These are phyloP conservation scores for Thera obeliscata DNA, from an alignment of 2,888 invertebrate species.

Conservation along the genomic window DNA sequence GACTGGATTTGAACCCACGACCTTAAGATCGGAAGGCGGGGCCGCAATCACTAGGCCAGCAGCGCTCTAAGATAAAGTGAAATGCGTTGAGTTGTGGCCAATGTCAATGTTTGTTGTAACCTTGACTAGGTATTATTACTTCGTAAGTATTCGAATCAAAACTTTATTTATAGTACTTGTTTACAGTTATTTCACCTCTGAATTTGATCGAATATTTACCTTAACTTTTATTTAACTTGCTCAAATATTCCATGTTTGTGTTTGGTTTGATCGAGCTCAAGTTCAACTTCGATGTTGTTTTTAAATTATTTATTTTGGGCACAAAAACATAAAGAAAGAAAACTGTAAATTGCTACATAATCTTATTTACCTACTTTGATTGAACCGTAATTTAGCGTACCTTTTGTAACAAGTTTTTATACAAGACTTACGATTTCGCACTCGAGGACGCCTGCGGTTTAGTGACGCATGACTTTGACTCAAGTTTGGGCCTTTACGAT, in stretches of 20 bases:
- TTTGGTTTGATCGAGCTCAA: neutral
- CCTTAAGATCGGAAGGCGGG: no score
- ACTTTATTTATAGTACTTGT: neutral
- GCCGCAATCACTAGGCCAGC: no score
- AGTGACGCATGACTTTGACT: no score
- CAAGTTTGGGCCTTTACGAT: no score
- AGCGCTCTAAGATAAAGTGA: slow-evolving; percentile 30
- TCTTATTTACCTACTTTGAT: no score
- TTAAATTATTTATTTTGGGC: neutral
- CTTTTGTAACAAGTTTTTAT: no score
- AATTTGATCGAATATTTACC: neutral
- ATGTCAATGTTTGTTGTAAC: slow-evolving; percentile 20
- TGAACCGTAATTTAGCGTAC: no score
- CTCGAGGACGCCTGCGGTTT: no score
- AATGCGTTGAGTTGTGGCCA: slow-evolving; percentile 32
- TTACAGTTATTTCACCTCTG: neutral
- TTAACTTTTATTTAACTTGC: neutral
- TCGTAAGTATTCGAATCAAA: neutral
- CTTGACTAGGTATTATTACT: slow-evolving; percentile 15
- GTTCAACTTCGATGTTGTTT: neutral
- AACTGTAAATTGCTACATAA: no score
- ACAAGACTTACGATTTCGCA: no score
- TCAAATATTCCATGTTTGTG: neutral
- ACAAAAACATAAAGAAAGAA: neutral
- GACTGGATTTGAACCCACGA: no score